Percentiles rank a stretch among this genome's conserved stretches.
Evolutionary conservation across 2,113 vertebrate species (phyloP).

Genomic region (Tupaia chinensis): DNA sequence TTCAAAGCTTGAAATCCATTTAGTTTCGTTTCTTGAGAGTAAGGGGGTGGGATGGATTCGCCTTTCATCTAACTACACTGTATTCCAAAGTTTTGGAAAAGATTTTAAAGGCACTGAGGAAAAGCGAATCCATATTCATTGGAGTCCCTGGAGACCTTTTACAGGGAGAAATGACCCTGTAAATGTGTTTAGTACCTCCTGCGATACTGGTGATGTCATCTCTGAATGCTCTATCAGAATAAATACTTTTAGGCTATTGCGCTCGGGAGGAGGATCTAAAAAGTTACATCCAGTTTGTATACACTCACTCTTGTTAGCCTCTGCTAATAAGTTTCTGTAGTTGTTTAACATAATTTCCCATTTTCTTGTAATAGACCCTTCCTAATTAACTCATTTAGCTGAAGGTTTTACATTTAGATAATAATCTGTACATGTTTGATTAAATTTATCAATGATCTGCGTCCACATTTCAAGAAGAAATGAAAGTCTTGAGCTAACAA

Average conservation of each 20-base stretch:
- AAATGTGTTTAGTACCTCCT: neutral
- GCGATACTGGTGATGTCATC: neutral
- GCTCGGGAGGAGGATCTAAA: neutral
- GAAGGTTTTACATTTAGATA: neutral
- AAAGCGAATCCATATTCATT: neutral
- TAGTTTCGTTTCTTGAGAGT: constrained; percentile 19
- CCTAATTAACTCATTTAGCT: neutral
- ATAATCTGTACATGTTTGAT: neutral
- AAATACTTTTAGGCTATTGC: constrained; percentile 40
- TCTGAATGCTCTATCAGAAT: neutral
- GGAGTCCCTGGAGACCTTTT: constrained; percentile 30
- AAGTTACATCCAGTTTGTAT: constrained; percentile 36
- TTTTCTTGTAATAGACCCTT: neutral
- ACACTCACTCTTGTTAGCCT: neutral
- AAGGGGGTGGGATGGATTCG: neutral
- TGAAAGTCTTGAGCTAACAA: neutral
- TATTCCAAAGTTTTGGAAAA: constrained; percentile 51
- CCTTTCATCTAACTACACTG: neutral
- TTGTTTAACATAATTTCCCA: constrained; percentile 30
- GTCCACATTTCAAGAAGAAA: constrained; percentile 13
- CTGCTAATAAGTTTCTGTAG: neutral
- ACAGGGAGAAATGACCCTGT: neutral
- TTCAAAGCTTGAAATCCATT: constrained; percentile 61
- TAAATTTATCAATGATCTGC: neutral
- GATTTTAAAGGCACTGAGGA: constrained; percentile 4